Evolutionary conservation across 2,113 vertebrate genomes (phyloP).

Genomic region (Pseudopipra pipra): DNA sequence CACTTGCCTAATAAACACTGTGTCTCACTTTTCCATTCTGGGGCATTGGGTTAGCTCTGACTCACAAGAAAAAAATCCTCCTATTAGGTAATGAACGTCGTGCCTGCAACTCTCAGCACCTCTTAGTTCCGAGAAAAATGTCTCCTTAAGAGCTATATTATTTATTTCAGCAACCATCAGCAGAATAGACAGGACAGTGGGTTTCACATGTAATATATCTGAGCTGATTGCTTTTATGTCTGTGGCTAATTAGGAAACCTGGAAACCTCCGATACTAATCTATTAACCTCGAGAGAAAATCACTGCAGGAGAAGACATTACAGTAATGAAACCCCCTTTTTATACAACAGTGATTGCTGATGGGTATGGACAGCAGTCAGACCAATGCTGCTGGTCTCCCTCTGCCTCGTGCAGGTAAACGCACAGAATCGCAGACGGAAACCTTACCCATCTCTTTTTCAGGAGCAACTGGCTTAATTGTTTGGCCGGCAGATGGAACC

Average conservation of each 20-base stretch:
- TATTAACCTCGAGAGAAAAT: not conserved
- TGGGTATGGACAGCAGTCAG: not conserved
- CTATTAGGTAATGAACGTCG: not conserved
- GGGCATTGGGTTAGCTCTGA: not conserved
- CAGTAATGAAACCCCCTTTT: not conserved
- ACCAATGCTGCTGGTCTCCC: not conserved
- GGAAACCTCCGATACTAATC: not conserved
- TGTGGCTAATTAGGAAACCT: not conserved
- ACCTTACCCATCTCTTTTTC: not conserved
- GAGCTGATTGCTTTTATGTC: not conserved
- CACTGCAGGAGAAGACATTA: not conserved
- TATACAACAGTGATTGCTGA: not conserved
- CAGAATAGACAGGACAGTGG: not conserved
- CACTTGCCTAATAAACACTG: not conserved
- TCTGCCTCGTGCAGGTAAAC: not conserved
- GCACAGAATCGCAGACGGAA: fast-evolving
- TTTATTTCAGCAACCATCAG: not conserved
- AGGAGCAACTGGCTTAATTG: not conserved
- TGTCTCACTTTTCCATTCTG: not conserved
- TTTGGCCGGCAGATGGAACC: constrained; percentile 60
- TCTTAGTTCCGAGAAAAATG: not conserved
- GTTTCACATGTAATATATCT: not conserved
- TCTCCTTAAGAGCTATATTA: not conserved
- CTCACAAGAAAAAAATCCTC: not conserved
- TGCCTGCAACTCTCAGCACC: not conserved